Conservation (phyloP, 2,888 invertebrate species). For the Bimastos eiseni region DNA sequence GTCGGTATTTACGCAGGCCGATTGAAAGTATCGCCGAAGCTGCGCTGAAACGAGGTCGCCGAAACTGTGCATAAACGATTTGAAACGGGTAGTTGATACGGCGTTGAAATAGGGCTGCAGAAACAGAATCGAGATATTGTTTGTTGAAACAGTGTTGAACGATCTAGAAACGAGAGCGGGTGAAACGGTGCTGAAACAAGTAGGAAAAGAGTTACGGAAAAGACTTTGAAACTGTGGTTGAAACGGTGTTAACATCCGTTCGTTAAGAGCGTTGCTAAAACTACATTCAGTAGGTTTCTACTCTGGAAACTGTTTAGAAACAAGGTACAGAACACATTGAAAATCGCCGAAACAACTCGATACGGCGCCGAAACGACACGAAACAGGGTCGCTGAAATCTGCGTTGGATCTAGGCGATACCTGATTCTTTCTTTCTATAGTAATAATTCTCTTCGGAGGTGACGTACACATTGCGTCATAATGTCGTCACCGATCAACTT, state of each 20-base stretch:
- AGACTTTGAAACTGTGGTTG: not conserved
- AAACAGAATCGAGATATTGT: not conserved
- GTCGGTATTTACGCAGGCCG: not conserved
- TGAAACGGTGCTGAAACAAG: not conserved
- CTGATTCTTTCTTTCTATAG: not conserved
- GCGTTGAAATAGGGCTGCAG: not conserved
- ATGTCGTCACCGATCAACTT: slow-evolving; percentile 24
- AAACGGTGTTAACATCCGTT: not conserved
- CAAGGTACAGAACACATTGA: too few relatives aligned
- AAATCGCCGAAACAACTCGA: not conserved
- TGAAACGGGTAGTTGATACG: not conserved
- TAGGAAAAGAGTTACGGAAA: not conserved
- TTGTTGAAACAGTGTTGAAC: not conserved
- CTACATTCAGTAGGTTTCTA: too few relatives aligned
- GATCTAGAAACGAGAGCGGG: not conserved
- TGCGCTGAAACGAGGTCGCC: not conserved
- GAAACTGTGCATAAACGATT: not conserved
- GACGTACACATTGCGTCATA: not conserved
- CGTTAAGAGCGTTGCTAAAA: too few relatives aligned
- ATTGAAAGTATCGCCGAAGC: not conserved
- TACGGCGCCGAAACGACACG: not conserved
- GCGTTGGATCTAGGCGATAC: not conserved
- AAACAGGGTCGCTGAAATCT: not conserved
- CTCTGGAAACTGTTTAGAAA: too few relatives aligned
- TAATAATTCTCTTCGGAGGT: not conserved